Conservation (phyloP, 2,113 vertebrate species). For the Elephas maximus region DNA sequence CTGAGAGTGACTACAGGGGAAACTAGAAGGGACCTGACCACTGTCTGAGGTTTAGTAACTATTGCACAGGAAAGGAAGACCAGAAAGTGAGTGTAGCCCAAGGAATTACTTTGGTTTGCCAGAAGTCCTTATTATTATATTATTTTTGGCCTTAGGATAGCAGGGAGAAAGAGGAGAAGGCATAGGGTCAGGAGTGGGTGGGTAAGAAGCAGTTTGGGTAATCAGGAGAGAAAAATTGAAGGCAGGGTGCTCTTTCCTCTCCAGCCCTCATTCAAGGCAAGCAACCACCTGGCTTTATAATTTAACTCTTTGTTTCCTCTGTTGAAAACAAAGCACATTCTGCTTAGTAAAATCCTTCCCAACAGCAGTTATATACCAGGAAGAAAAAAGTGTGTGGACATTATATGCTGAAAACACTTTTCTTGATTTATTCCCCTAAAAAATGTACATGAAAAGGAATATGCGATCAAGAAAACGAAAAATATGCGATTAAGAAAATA, state of each 20-base stretch:
- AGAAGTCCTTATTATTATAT: not conserved
- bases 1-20: not conserved
- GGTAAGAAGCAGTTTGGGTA: not conserved
- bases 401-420: not conserved
- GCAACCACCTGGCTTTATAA: not conserved
- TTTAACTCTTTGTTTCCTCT: not conserved
- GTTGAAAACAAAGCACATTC: not conserved
- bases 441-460: not conserved
- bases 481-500: not conserved
- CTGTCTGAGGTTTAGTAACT: not conserved
- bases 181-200: not conserved
- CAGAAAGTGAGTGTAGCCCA: too few species aligned
- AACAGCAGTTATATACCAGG: not conserved
- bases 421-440: not conserved
- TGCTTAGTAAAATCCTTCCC: not conserved
- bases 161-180: not conserved
- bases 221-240: not conserved
- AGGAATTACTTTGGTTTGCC: not conserved
- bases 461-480: not conserved
- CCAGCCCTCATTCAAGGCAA: not conserved
- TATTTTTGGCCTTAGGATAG: not conserved
- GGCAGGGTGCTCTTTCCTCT: not conserved
- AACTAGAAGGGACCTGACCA: not conserved
- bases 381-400: not conserved
- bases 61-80: not conserved